Base-by-base conservation (phyloP, 2,113 vertebrate species). In the Neopipo cinnamomea region DNA sequence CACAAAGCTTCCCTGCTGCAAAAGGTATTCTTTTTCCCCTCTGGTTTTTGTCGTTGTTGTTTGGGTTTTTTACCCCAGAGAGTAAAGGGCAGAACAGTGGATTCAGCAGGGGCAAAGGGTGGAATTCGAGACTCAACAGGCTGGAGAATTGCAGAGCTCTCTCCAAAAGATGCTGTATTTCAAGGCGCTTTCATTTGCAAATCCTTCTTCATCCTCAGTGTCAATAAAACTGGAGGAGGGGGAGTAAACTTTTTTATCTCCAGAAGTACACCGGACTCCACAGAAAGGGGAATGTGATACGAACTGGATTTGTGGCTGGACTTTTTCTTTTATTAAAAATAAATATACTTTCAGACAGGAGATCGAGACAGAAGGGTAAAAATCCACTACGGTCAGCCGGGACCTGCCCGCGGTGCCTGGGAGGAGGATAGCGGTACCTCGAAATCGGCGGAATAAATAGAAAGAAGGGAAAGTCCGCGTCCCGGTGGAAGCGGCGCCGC, bases 111-210 rank as follows among this genome's bases (percentile, higher is more conserved):
- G 89, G 89, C 88, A 95, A 96, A 95, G 96, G 93, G 85, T 96
- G 93, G 94, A 95, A 95, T 89, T 85, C 25, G 49, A 88, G 80
- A 81, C 79, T 87, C 68, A 61, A 96, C 76, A 72, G 73, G 70
- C 70, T 77, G 88, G 9, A 84, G 20, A 90, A 91, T 68, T 16
- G 91, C 94, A 86, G 73, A 67, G 95, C 77, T 77, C 83, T 50
- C 84, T 95, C 89, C 70, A 65, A 88, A 87, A 91, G 91, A 93
- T 79, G 93, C 28, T 87, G 88, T 73, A 73, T 82, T 95, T 97
- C 93, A 96, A 91, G 93, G 82, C 85, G 89, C 89, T 96, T 96
- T 96, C 95, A 94, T 76, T 95, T 94, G 93, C 95, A 96, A 96
- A 97, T 96, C 81, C 93, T 95, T 95, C 94, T 96, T 97, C 96